These are phyloP conservation scores for Bombus sylvicola DNA, from an alignment of 1,140 invertebrate genomes.

Conservation along the genomic window DNA sequence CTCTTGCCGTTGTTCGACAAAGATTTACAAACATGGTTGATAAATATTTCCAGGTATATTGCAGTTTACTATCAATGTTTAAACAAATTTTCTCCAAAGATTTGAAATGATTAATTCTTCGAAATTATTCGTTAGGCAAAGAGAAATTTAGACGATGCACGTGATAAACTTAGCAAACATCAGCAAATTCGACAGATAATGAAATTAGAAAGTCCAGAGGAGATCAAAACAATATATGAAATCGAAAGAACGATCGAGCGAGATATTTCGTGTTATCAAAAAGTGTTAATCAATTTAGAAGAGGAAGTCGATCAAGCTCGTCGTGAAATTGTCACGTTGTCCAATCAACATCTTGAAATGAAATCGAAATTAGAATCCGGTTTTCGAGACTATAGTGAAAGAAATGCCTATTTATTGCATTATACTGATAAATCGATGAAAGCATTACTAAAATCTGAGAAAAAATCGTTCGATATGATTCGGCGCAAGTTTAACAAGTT, in stretches of 20 bases:
- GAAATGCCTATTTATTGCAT: neutral
- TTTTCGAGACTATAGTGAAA: slow-evolving; percentile 26
- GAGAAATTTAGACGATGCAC: slow-evolving; percentile 1
- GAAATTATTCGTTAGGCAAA: slow-evolving; percentile 12
- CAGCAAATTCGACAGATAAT: slow-evolving; percentile 1
- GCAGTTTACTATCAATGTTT: slow-evolving; percentile 64
- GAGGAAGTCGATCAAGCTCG: neutral
- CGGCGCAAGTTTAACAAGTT: slow-evolving; percentile 20
- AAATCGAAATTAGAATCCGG: slow-evolving; percentile 1
- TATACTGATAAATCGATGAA: slow-evolving; percentile 17
- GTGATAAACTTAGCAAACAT: slow-evolving; percentile 11
- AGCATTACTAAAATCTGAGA: slow-evolving; percentile 37
- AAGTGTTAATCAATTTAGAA: slow-evolving; percentile 3
- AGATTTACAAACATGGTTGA: slow-evolving; percentile 82
- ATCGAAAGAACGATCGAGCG: neutral
- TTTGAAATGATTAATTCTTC: neutral
- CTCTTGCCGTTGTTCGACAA: slow-evolving; percentile 80
- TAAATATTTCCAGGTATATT: slow-evolving; percentile 77
- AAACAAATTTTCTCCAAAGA: neutral
- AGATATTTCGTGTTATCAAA: slow-evolving; percentile 22
- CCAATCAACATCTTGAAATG: neutral
- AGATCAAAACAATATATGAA: neutral
- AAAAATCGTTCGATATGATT: neutral
- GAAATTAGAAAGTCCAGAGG: slow-evolving; percentile 7
- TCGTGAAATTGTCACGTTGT: neutral